phyloP scores from a whole-genome alignment of 2,113 vertebrate genomes.

The Oceanodroma tethys region DNA sequence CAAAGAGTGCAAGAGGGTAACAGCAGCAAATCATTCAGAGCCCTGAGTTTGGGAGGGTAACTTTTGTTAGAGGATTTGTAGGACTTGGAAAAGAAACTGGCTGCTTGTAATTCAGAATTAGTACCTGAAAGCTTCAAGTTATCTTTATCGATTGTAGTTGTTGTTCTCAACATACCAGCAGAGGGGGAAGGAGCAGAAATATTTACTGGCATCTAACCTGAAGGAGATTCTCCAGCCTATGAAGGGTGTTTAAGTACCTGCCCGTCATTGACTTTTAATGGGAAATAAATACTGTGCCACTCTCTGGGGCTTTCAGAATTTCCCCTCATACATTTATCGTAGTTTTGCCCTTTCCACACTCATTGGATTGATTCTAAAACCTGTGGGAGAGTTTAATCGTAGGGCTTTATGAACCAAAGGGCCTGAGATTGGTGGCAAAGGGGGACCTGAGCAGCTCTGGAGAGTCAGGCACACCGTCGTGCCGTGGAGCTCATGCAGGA shows the following conservation, averaged over 20 bases:
- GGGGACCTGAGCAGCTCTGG: neutral
- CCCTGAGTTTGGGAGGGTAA: neutral
- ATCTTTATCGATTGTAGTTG: neutral
- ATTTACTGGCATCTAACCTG: neutral
- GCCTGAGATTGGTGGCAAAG: neutral
- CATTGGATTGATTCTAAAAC: neutral
- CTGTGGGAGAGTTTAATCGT: rapidly evolving
- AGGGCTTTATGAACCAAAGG: neutral
- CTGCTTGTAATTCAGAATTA: neutral
- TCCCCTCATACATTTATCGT: too few relatives aligned
- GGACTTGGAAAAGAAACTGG: neutral
- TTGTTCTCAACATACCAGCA: neutral
- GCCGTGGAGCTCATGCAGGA: rapidly evolving
- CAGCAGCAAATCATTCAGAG: neutral
- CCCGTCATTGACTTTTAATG: neutral
- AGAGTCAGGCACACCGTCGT: rapidly evolving
- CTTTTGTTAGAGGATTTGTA: neutral
- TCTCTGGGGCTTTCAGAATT: neutral
- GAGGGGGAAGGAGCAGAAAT: neutral
- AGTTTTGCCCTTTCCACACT: neutral
- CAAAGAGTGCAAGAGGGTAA: neutral
- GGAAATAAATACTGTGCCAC: neutral
- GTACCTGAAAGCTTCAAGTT: neutral
- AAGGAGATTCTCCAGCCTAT: neutral
- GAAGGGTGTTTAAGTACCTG: neutral